Conservation (phyloP, 2,113 vertebrate species). For the Cinclus cinclus region DNA sequence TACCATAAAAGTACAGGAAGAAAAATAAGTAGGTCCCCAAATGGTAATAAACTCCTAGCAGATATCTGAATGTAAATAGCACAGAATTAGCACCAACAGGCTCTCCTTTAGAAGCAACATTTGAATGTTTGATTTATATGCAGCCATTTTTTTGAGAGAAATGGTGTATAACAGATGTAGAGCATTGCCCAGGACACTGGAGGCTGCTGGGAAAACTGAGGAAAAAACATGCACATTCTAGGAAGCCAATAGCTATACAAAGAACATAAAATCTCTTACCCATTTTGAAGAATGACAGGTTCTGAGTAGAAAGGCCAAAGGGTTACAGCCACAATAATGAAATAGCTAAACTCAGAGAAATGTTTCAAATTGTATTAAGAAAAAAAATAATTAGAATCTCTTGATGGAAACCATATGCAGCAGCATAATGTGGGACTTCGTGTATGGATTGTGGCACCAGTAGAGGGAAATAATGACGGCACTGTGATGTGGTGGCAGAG, state of each 20-base stretch:
- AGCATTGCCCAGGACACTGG: background rate
- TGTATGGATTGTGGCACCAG: background rate
- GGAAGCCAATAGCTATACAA: background rate
- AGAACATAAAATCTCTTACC: background rate
- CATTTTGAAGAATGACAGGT: background rate
- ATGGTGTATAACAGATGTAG: background rate
- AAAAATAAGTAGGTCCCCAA: background rate
- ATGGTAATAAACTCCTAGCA: background rate
- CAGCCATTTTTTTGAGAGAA: background rate
- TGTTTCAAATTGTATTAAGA: background rate
- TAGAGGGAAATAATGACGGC: background rate
- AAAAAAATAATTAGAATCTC: background rate
- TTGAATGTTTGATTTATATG: background rate
- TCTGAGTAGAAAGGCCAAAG: background rate
- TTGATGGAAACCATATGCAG: background rate
- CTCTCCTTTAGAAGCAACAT: background rate
- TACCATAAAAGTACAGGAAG: background rate
- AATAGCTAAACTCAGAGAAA: background rate
- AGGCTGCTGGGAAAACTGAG: background rate
- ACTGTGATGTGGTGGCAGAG: background rate
- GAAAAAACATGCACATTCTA: background rate
- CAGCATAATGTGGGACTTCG: background rate
- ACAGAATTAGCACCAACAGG: background rate
- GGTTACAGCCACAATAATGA: background rate
- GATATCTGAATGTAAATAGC: background rate